Evolutionary conservation across 2,888 invertebrate species (phyloP).

Genomic region (Erpobdella octoculata): DNA sequence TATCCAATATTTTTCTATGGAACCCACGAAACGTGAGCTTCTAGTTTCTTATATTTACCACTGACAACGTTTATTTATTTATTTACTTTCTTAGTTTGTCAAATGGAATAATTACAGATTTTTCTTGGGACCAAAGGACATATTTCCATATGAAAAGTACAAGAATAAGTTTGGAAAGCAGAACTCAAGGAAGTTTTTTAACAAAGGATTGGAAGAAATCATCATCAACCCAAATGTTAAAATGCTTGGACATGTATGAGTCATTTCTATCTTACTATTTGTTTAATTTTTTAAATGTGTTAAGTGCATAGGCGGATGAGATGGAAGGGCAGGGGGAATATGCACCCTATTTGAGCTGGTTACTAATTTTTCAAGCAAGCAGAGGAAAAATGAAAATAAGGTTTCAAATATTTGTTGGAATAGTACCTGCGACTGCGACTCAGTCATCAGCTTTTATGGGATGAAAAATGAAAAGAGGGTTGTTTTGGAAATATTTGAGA

Average conservation of each 20-base stretch:
- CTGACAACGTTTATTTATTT: neutral
- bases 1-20: slow-evolving; percentile 78
- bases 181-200: slow-evolving; percentile 70
- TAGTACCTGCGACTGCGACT: no score
- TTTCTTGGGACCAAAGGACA: slow-evolving; percentile 73
- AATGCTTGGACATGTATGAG: slow-evolving; percentile 30
- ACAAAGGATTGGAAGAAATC: slow-evolving; percentile 79
- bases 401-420: no score
- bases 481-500: no score
- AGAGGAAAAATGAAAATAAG: no score
- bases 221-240: slow-evolving; percentile 33
- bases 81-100: neutral
- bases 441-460: no score
- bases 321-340: no score
- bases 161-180: slow-evolving; percentile 72
- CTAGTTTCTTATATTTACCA: neutral
- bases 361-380: no score
- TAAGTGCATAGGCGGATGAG: no score
- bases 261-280: slow-evolving; percentile 2
- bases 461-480: no score
- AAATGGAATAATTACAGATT: slow-evolving; percentile 52
- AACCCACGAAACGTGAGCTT: slow-evolving; percentile 78
- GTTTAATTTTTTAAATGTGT: no score
- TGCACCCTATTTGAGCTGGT: no score
- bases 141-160: slow-evolving; percentile 72